Evolutionary conservation across 2,113 vertebrate genomes (phyloP), one percentile per base, ranked within the genome.

Genomic region (Tyto alba): DNA sequence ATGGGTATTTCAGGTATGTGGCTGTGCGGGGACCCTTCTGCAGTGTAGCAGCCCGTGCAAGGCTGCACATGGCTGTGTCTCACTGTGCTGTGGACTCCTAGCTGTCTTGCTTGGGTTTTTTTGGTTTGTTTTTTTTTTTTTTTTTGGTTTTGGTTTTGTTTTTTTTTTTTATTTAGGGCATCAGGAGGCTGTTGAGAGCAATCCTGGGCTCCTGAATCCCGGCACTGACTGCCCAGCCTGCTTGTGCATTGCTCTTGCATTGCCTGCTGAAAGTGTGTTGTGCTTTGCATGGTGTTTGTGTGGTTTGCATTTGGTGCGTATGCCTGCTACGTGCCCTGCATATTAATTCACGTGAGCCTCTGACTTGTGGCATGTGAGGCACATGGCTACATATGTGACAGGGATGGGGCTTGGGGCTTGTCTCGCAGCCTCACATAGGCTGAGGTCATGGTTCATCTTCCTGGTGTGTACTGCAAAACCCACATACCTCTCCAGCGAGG

Each of bases 381-480:
- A 66, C 64, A 4, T 0, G 48, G 57, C 12, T 16, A 32, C 45
- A 3, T 76, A 14, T 25, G 48, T 52, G 93, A n/a, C 7, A 5
- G 52, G 36, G 59, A 5, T 6, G 20, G 57, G 50, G 55, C 85
- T 77, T 4, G 43, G 50, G 78, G 41, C 27, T 77, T 27, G 7
- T 13, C 64, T 66, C 36, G n/a, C 36, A 62, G 59, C 64, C 76
- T 77, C 74, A 10, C 38, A 1, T 2, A 7, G 34, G 30, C 23
- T 36, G 18, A 60, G 15, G 17, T 36, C 60, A 30, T 0, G 2
- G 52, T 21, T 56, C 5, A 0, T 32, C 59, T 41, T 45, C 56
- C 62, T 4, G 6, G 26, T 0, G 0, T 9, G 34, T 9, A 0
- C 69, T 48, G 84, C n/a, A n/a, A n/a, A n/a, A n/a, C n/a, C n/a